phyloP scores from a whole-genome alignment of 2,888 invertebrate genomes.

The Molorchus minor region DNA sequence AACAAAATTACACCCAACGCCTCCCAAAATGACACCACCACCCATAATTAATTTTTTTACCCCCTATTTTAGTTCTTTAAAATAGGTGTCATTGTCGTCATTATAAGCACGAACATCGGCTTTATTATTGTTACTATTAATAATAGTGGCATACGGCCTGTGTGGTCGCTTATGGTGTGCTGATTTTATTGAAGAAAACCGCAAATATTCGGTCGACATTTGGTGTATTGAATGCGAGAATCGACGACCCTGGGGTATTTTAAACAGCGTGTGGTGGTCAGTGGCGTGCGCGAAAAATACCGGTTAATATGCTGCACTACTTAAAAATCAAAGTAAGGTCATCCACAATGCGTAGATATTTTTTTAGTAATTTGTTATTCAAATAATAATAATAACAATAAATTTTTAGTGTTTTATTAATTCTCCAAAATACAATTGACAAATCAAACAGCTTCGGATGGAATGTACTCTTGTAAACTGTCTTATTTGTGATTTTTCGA shows the following conservation, averaged over 20 bases:
- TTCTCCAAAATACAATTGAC: too few species aligned
- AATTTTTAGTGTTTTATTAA: too few species aligned
- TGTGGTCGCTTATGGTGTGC: constrained; percentile 23
- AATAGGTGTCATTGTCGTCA: constrained; percentile 16
- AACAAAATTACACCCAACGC: background rate
- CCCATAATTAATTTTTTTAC: constrained; percentile 11
- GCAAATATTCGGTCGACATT: constrained; percentile 26
- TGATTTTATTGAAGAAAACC: constrained; percentile 16
- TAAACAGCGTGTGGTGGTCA: constrained; percentile 19
- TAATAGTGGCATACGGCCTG: constrained; percentile 29
- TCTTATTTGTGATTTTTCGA: too few species aligned
- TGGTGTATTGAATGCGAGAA: constrained; percentile 28
- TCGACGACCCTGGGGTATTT: constrained; percentile 8
- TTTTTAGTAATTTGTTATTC: too few species aligned
- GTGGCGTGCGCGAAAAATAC: constrained; percentile 16
- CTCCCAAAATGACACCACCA: constrained; percentile 5
- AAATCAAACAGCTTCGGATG: too few species aligned
- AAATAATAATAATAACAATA: too few species aligned
- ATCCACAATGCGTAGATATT: too few species aligned
- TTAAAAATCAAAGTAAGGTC: too few species aligned
- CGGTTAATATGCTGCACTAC: too few species aligned
- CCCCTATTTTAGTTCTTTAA: background rate
- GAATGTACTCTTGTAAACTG: too few species aligned
- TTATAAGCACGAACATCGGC: constrained; percentile 32
- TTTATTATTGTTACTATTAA: constrained; percentile 36